These are phyloP conservation scores for Leptinotarsa lineolata DNA, from an alignment of 1,140 invertebrate genomes.

Conservation along the genomic window DNA sequence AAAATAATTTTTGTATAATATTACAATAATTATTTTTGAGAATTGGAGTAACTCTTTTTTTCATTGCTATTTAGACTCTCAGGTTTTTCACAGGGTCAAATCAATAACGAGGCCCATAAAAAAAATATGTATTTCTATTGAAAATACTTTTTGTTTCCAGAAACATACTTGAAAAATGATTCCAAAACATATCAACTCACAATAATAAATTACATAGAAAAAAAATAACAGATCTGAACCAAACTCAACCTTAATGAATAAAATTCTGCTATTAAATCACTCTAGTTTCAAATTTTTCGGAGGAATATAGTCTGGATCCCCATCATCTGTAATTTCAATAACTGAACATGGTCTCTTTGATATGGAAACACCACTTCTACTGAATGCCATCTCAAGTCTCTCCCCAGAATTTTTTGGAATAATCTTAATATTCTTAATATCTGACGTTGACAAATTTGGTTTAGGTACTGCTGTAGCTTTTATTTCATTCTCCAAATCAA, in stretches of 20 bases:
- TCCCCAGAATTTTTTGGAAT: slow-evolving; percentile 23
- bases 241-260: not conserved
- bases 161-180: no score
- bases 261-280: not conserved
- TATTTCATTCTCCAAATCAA: slow-evolving; percentile 46
- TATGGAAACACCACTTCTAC: not conserved
- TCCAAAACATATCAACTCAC: not conserved
- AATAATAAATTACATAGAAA: not conserved
- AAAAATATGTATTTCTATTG: no score
- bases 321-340: slow-evolving; percentile 31
- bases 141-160: no score
- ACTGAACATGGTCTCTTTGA: slow-evolving; percentile 10
- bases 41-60: no score
- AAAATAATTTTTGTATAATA: no score
- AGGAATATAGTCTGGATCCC: slow-evolving; percentile 45
- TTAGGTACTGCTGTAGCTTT: slow-evolving; percentile 37
- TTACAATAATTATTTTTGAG: no score
- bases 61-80: no score
- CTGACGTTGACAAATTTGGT: slow-evolving; percentile 24
- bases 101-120: no score
- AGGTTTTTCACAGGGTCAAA: no score
- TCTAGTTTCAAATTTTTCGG: slow-evolving; percentile 42
- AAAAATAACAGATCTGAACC: not conserved
- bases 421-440: slow-evolving; percentile 25
- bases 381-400: not conserved